Evolutionary conservation across 2,888 invertebrate species (phyloP).

Genomic region (Euclidia mi): DNA sequence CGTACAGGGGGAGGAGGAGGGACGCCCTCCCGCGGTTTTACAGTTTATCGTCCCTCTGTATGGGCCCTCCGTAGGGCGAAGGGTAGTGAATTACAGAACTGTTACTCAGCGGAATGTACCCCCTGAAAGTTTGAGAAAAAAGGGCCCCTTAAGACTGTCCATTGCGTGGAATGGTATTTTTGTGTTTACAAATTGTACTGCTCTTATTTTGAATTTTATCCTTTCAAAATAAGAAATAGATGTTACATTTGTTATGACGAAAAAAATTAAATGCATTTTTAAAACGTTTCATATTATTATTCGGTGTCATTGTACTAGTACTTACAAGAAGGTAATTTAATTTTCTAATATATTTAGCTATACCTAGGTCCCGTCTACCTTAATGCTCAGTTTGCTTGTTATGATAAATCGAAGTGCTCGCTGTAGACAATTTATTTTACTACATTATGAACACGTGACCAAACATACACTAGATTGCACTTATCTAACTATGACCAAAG

Average conservation of each 20-base stretch:
- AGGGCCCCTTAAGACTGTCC: slow-evolving; percentile 59
- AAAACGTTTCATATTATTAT: no score
- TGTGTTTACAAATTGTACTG: slow-evolving; percentile 22
- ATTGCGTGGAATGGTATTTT: slow-evolving; percentile 41
- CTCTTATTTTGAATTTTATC: slow-evolving; percentile 15
- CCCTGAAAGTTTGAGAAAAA: slow-evolving; percentile 65
- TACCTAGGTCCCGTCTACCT: no score
- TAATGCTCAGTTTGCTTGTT: no score
- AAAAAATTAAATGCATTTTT: no score
- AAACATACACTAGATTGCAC: no score
- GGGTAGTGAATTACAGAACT: slow-evolving; percentile 80
- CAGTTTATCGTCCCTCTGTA: slow-evolving; percentile 87
- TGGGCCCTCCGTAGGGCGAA: slow-evolving; percentile 75
- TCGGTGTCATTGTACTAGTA: no score
- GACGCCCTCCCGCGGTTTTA: slow-evolving; percentile 86
- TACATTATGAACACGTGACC: no score
- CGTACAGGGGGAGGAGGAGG: slow-evolving; percentile 76
- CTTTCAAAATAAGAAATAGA: not conserved
- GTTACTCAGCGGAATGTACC: slow-evolving; percentile 83
- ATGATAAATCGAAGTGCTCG: no score
- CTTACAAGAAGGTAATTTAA: no score
- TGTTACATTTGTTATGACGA: no score
- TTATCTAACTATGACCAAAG: no score
- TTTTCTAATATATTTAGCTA: not conserved
- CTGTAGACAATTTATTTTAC: no score